Conservation (phyloP, 2,113 vertebrate species). For the Asarcornis scutulata region DNA sequence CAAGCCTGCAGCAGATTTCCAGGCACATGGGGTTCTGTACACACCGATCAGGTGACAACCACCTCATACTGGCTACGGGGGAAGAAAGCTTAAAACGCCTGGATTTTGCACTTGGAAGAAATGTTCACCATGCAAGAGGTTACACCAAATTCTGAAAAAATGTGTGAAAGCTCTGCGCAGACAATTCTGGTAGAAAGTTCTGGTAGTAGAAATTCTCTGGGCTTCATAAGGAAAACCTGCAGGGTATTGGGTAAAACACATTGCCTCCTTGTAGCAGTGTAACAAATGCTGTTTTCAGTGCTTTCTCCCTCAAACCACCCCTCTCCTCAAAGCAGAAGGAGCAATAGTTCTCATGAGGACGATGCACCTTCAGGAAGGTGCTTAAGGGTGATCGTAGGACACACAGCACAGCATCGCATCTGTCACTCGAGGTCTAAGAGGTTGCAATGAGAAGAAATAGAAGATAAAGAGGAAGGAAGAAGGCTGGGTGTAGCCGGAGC, state of each 20-base stretch:
- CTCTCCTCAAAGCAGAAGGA: background rate
- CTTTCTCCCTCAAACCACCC: background rate
- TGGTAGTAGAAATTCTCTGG: too few species aligned
- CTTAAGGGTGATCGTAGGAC: background rate
- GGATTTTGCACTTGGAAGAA: background rate
- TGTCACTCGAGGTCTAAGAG: background rate
- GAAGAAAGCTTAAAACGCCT: background rate
- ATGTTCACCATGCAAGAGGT: background rate
- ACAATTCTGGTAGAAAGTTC: too few species aligned
- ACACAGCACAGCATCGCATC: background rate
- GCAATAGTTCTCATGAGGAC: background rate
- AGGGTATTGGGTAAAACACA: background rate
- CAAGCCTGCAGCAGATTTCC: background rate
- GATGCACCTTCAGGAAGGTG: background rate
- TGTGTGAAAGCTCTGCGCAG: background rate
- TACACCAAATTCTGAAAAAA: background rate
- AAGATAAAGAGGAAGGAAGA: background rate
- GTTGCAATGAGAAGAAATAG: background rate
- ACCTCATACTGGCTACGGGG: background rate
- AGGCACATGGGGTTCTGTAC: background rate
- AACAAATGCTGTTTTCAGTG: background rate
- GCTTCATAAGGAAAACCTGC: background rate
- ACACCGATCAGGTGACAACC: background rate
- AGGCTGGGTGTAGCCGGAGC: background rate
- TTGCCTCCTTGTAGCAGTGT: background rate